A percentile compares a stretch with the other conserved stretches of the same genome.
These are phyloP conservation scores for Solenopsis invicta DNA, from an alignment of 1,140 invertebrate genomes.

Conservation along the genomic window DNA sequence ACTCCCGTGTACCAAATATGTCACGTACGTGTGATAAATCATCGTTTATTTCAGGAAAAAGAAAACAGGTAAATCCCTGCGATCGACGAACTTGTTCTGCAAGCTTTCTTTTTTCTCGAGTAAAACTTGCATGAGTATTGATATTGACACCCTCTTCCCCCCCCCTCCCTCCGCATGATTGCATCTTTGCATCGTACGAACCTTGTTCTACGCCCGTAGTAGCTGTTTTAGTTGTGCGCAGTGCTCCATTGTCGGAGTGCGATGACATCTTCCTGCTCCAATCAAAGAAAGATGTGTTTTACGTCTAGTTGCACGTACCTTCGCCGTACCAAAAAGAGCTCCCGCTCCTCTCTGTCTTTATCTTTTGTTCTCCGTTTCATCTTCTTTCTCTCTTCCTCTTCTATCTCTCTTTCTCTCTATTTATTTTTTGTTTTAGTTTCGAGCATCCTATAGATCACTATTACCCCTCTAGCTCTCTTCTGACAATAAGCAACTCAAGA, in stretches of 20 bases:
- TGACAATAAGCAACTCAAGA: constrained; percentile 85
- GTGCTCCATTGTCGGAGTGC: not conserved
- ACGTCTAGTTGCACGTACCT: constrained; percentile 65
- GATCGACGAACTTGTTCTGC: constrained; percentile 52
- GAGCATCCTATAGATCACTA: constrained; percentile 75
- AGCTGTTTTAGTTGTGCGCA: constrained; percentile 51
- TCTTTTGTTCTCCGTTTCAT: not conserved
- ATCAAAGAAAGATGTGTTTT: constrained; percentile 33
- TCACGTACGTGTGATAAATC: constrained; percentile 6
- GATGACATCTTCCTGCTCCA: not conserved
- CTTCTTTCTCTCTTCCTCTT: not conserved
- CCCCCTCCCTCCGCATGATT: constrained; percentile 60
- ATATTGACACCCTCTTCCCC: constrained; percentile 43
- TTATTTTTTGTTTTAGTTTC: constrained; percentile 54
- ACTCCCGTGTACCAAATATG: not conserved
- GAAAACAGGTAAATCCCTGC: constrained; percentile 53
- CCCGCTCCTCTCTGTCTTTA: constrained; percentile 4
- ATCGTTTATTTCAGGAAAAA: not conserved
- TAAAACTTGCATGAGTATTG: constrained; percentile 68
- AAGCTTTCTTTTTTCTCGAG: constrained; percentile 85
- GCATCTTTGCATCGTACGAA: constrained; percentile 60
- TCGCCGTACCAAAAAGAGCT: constrained; percentile 41
- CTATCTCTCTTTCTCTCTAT: not conserved
- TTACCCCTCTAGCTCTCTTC: constrained; percentile 82
- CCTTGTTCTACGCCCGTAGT: constrained; percentile 56